Evolutionary conservation across 1,140 invertebrate genomes (phyloP), one percentile per base, ranked within the genome.

Genomic region (Drosophila paulistorum): DNA sequence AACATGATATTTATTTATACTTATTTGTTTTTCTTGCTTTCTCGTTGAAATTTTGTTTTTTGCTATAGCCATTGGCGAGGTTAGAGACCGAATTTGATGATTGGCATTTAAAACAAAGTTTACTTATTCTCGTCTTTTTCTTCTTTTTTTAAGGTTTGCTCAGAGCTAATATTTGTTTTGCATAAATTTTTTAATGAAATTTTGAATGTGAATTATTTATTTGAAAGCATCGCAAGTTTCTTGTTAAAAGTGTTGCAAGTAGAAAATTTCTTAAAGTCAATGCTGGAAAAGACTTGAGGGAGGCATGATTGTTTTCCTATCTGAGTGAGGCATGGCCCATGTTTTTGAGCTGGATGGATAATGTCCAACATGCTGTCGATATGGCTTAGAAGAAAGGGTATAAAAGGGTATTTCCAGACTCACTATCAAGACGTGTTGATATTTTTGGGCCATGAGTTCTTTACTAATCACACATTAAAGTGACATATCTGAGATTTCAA

Each of bases 1-100:
- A 58, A 33, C 11, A 17, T 20, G 17, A 37, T 33, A 61, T 35
- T 51, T 51, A 51, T 51, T 51, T 51, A 57, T 58, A 23, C 35
- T 54, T 76, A 87, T 87, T 85, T 85, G 66, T 68, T 82, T 82
- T 87, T 87, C 68, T 73, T 76, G 71, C 83, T 87, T 85, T 85
- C 75, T 68, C 59, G 71, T 57, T 72, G 68, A 75, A 62, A 26
- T 41, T 62, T 62, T 30, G 33, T 51, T 51, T 51, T 51, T 51
- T 51, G 45, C 45, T 71, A 83, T 75, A 66, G 81, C 81, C 81
- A 65, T 14, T 68, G 79, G 81, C 81, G 67, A 86, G 82, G 74
- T 86, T 37, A 81, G 48, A 77, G 35, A 70, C 64, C 45, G 14
- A 51, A 5, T 51, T 23, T 51, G 45, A 23, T 51, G 17, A 51